Conservation (phyloP, 1,140 invertebrate species). For the Brachionus sp. region DNA sequence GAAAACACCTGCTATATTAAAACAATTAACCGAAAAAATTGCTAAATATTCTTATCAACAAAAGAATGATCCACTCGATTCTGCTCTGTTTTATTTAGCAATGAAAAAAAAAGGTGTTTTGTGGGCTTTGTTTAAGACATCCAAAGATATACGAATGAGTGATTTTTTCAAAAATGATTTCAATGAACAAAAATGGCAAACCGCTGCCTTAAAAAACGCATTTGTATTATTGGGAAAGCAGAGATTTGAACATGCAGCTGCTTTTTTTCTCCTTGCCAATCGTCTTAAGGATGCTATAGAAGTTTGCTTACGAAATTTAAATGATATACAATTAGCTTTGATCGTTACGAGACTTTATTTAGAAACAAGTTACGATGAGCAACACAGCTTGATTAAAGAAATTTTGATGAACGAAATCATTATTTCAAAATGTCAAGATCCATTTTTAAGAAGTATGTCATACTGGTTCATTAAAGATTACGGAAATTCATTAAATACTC, state of each 20-base stretch:
- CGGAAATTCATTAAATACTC: conserved; percentile 78
- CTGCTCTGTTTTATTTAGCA: conserved; percentile 92
- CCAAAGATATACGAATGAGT: conserved; percentile 84
- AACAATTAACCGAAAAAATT: conserved; percentile 81
- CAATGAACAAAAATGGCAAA: conserved; percentile 83
- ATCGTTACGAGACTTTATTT: conserved; percentile 81
- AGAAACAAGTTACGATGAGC: conserved; percentile 49
- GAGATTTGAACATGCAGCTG: conserved; percentile 73
- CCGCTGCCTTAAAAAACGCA: conserved; percentile 94
- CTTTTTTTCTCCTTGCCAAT: conserved; percentile 86
- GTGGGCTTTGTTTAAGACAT: conserved; percentile 84
- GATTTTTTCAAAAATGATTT: conserved; percentile 94
- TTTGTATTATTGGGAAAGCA: conserved; percentile 92
- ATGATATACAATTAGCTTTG: conserved; percentile 93
- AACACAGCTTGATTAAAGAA: conserved; percentile 51
- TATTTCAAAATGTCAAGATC: conserved; percentile 72
- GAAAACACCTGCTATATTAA: conserved; percentile 75
- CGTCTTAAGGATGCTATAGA: conserved; percentile 90
- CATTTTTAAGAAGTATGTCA: conserved; percentile 94
- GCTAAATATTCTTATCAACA: conserved; percentile 84
- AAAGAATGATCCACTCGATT: conserved; percentile 88
- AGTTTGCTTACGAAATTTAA: conserved; percentile 81
- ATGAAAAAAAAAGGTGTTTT: conserved; percentile 97
- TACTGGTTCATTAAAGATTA: conserved; percentile 92
- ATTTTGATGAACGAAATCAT: conserved; percentile 64